A percentile compares a stretch with the other conserved stretches of the same genome.
Evolutionary conservation across 2,888 invertebrate species (phyloP).

Genomic region (Tridacna crocea): DNA sequence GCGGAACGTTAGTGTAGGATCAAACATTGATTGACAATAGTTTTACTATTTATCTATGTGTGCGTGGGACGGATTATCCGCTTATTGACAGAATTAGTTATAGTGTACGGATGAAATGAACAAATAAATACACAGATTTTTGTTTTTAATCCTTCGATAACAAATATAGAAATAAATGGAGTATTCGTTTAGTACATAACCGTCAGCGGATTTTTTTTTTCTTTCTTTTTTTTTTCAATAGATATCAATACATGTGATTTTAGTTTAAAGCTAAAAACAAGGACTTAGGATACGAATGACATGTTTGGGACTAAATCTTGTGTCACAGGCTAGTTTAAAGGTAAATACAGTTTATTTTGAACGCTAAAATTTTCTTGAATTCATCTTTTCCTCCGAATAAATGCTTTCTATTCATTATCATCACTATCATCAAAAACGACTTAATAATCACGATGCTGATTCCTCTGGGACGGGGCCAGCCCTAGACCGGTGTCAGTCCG

Average conservation of each 20-base stretch:
- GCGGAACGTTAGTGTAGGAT: conserved; percentile 10
- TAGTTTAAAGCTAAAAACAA: no score
- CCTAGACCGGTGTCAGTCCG: no score
- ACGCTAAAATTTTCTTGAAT: neutral
- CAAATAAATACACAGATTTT: neutral
- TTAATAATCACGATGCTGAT: no score
- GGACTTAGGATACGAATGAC: neutral
- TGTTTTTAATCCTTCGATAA: neutral
- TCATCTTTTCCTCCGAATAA: neutral
- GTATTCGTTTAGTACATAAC: no score
- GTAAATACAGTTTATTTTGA: neutral
- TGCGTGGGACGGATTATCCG: conserved; percentile 16
- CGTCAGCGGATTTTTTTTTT: no score
- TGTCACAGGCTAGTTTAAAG: neutral
- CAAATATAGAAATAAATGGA: no score
- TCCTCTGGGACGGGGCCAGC: no score
- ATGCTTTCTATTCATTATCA: neutral
- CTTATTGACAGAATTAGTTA: neutral
- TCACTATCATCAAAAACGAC: no score
- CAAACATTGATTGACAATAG: conserved; percentile 6
- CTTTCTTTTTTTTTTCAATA: no score
- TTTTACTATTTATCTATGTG: conserved; percentile 21
- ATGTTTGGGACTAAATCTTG: neutral
- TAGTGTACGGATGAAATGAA: neutral
- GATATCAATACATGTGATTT: no score